Evolutionary conservation across 2,888 invertebrate genomes (phyloP), one percentile per base, ranked within the genome.

Genomic region (Megastigmus dorsalis): DNA sequence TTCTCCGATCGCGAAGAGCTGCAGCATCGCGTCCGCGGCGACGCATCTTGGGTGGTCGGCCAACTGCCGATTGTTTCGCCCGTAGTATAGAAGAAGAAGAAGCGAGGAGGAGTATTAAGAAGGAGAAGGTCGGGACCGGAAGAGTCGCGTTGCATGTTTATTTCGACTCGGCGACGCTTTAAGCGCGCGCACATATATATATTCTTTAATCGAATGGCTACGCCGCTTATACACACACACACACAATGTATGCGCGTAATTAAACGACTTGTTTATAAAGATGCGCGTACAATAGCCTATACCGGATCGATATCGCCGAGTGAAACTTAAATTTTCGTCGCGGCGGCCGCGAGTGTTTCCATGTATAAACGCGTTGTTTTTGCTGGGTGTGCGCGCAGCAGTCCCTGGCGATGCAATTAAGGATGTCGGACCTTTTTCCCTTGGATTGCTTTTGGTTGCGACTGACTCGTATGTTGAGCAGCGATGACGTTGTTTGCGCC

Each of bases 181-280:
- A 33, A n/a, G n/a, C n/a, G n/a, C n/a, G n/a, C n/a, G n/a, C n/a
- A n/a, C n/a, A n/a, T n/a, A 54, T 33, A 18, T 18, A 10, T 33
- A 20, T 33, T 18, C 15, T 52, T 67, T 15, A 30, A 69, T 62
- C 33, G 50, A 20, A 26, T 38, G 45, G 43, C 13, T 7, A 33
- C 60, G 65, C n/a, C n/a, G n/a, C n/a, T n/a, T n/a, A n/a, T n/a
- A n/a, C n/a, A n/a, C n/a, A n/a, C n/a, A n/a, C n/a, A n/a, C n/a
- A n/a, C 59, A 30, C 62, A 57, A 43, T 33, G 71, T 38, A 30
- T 3, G 38, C 65, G 26, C 43, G 65, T 66, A 72, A 72, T 72
- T 72, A 72, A 72, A 65, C n/a, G 63, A 41, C n/a, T 48, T 52
- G 18, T 62, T 59, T 70, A 54, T 43, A 70, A 48, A 54, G 70